Base-by-base conservation (phyloP, 2,113 vertebrate genomes). In the Callocephalon fimbriatum region DNA sequence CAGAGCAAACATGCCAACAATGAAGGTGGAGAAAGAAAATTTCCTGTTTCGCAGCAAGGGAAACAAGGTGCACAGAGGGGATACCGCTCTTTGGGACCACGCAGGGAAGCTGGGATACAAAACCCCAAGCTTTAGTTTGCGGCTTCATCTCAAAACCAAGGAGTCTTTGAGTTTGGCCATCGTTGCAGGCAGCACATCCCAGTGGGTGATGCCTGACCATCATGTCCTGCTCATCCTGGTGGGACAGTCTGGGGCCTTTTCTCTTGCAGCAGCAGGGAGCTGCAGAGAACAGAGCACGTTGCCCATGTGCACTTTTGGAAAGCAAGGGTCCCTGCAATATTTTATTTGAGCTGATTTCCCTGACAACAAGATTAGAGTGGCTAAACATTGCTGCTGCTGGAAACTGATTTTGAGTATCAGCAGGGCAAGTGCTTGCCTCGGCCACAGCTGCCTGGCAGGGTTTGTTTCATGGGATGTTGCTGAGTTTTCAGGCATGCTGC, bases 21-120 rank as follows among this genome's bases (percentile, higher is more conserved):
- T 95, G 90, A 72, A 93, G 75, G 82, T 63, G 65, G 78, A 94
- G 83, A 96, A 63, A 44, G 68, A 89, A 92, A 84, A 78, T 88
- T 81, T 96, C 96, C 94, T 95, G 86, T 95, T 74, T 26, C 16
- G 2, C 0, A 0, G 72, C 0, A 7, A 40, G 82, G 76, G 68
- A 92, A 91, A 74, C 14, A n/a, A 78, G 27, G 51, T n/a, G 21
- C 26, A 15, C 29, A 44, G 71, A 27, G 50, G 35, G 38, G 20
- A 71, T 0, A 1, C 0, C 16, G 59, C 47, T 78, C 31, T 17
- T 38, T 0, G 0, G 37, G 47, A 56, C 54, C 6, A 3, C 0
- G 0, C 25, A 0, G 1, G n/a, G 29, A 13, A 68, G 70, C 27
- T 19, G 9, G 21, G 38, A 10, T 10, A 3, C 26, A 70, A 54